Percentiles rank a stretch among this genome's conserved stretches.
Conservation (phyloP, 2,797 vertebrate species). For the Selene dorsalis region DNA sequence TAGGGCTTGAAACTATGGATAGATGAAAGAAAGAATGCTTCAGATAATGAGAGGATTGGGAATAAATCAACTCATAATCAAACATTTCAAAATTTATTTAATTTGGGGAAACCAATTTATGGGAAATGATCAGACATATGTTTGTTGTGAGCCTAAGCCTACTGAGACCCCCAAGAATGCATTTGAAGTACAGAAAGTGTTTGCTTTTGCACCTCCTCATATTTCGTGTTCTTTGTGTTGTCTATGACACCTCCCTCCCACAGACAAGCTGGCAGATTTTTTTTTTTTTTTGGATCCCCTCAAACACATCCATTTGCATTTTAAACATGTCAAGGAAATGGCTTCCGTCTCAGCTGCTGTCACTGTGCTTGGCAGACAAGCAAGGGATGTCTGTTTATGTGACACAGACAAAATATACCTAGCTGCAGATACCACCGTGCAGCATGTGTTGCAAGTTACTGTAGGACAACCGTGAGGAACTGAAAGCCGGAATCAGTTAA, state of each 20-base stretch:
- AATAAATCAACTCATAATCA: conserved; percentile 43
- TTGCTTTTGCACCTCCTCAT: conserved; percentile 77
- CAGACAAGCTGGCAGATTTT: conserved; percentile 76
- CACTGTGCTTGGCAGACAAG: conserved; percentile 75
- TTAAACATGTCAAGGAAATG: conserved; percentile 81
- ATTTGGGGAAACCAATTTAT: conserved; percentile 57
- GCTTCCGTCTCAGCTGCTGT: conserved; percentile 78
- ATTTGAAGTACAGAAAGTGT: conserved; percentile 72
- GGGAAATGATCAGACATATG: conserved; percentile 71
- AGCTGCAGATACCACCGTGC: conserved; percentile 50
- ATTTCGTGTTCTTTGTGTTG: conserved; percentile 78
- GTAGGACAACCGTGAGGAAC: conserved; percentile 52
- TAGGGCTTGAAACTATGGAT: neutral
- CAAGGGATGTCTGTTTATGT: conserved; percentile 70
- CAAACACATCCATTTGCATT: conserved; percentile 83
- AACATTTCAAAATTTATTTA: conserved; percentile 49
- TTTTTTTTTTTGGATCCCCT: conserved; percentile 62
- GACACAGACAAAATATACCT: conserved; percentile 71
- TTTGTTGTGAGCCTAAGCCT: conserved; percentile 71
- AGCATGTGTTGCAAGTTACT: conserved; percentile 64
- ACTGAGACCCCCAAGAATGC: conserved; percentile 63
- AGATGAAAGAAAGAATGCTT: conserved; percentile 2
- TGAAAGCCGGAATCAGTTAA: conserved; percentile 25
- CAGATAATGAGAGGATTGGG: conserved; percentile 12
- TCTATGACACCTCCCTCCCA: conserved; percentile 80